Base-by-base conservation (phyloP, 2,113 vertebrate species). In the Gnathonemus longibarbis region DNA sequence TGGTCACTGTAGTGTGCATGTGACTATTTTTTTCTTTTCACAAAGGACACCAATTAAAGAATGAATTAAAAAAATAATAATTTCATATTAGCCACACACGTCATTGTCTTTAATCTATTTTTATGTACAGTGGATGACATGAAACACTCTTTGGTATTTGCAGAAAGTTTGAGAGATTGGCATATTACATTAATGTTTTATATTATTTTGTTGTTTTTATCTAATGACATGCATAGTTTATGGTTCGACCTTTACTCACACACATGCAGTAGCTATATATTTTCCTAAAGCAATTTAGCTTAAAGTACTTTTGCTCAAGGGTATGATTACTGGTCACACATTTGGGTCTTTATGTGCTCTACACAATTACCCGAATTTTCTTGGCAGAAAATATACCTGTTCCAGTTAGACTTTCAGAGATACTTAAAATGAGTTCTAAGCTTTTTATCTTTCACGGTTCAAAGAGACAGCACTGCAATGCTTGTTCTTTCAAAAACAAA, bases 1-100 rank as follows among this genome's bases (percentile, higher is more conserved):
- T 35, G 49, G 49, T 53, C 49, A 35, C 24, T 87, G 49, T 31
- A 84, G 83, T 48, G 83, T 84, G 83, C 85, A 52, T 52, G 48
- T 87, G 45, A 84, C 83, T 84, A 50, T 5, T 53, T 56, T 56
- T 87, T 56, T 53, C 27, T 9, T 87, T 17, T 53, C 49, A 87
- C 84, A 87, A 31, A 52, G 46, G 84, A 87, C 49, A 53, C 24
- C 84, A 87, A 87, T 87, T 87, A 52, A 53, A 87, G 13, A 53
- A 53, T 53, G 48, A 21, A 87, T 8, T 31, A 15, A 27, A 87
- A 87, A 70, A 27, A 70, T 4, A 15, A 87, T 86, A 11, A 86
- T 49, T 86, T 52, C 24, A 86, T 13, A 50, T 53, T 17, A 87
- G 85, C 50, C 17, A 35, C 13, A 53, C 21, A 87, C n/a, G 50